Evolutionary conservation across 1,140 invertebrate species (phyloP), one percentile per base, ranked within the genome.

Genomic region (Cydia strobilella): DNA sequence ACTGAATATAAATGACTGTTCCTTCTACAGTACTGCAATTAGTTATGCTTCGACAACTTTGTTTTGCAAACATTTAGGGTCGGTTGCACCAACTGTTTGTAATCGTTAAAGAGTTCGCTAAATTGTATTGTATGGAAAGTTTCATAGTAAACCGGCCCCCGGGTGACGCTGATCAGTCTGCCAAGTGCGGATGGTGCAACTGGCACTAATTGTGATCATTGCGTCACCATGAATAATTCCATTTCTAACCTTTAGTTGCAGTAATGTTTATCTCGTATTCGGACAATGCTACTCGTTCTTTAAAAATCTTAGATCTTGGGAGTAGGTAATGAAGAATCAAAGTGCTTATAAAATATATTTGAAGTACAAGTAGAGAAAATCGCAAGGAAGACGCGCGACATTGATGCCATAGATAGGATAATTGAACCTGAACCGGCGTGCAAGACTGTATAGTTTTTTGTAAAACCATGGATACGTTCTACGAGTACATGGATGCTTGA

Each of bases 1-100:
- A 66, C 63, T 66, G 63, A 31, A 66, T 31, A 13, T 31, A 31
- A 27, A 63, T 63, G 20, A 66, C 15, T 66, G 25, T 66, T 20
- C 12, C 63, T 66, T 35, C 54, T 59, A 23, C 20, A 23, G 9
- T 23, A 7, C 20, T 59, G 23, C 54, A 59, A 15, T 18, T 51
- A 18, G 54, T 23, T 23, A 23, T 59, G n/a, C 54, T 12, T 20
- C 20, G 10, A 23, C 54, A 59, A 20, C 20, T 59, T 12, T 18
- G n/a, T 51, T 4, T 18, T 51, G 48, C 48, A 3, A 51, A n/a
- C 48, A 51, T 51, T 51, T 45, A 13, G n/a, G n/a, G n/a, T n/a
- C n/a, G n/a, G n/a, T n/a, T n/a, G n/a, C n/a, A n/a, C n/a, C n/a
- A n/a, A n/a, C n/a, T n/a, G n/a, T n/a, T n/a, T n/a, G n/a, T n/a